Base-by-base conservation (phyloP, 2,888 invertebrate genomes). In the Napeogenes inachia region DNA sequence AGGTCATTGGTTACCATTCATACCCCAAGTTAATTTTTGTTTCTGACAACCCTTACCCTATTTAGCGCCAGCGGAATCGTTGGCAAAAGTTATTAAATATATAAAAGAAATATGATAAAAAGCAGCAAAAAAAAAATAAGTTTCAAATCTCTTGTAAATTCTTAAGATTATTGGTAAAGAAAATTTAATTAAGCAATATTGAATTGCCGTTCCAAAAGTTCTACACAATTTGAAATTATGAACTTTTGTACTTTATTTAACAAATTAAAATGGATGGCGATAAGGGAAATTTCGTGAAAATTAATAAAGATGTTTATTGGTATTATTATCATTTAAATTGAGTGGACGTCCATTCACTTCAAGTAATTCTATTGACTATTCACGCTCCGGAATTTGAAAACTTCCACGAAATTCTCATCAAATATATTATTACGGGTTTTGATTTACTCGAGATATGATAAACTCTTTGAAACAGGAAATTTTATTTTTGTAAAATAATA, bases 231-330 rank as follows among this genome's bases (percentile, higher is more conserved):
- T 50, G 30, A 50, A 21, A 21, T 50, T 50, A 30, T 50, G 12
- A 30, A 50, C 13, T 13, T 50, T 50, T 21, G 30, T 50, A 50
- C 8, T 50, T 50, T 50, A 50, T 50, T 50, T 50, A n/a, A 50
- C 50, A 50, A 50, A 50, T 50, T 50, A 50, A 50, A 50, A 50
- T 50, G 21, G 30, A 47, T 47, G n/a, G 8, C 21, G 6, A n/a
- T 12, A 30, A 30, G 30, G 30, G 12, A 21, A n/a, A 12, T 30
- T 50, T 50, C 30, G 30, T 58, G 54, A 56, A 59, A 68, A 64
- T 70, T 68, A 67, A 67, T 67, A 62, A 64, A 65, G 60, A 65
- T 64, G 62, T 67, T 64, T 62, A 66, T 62, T 67, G 60, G 57
- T 57, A 59, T 62, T 64, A 70, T 67, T 64, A 65, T 67, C 57